Base-by-base conservation (phyloP, 2,888 invertebrate species). In the Ectobius pallidus region DNA sequence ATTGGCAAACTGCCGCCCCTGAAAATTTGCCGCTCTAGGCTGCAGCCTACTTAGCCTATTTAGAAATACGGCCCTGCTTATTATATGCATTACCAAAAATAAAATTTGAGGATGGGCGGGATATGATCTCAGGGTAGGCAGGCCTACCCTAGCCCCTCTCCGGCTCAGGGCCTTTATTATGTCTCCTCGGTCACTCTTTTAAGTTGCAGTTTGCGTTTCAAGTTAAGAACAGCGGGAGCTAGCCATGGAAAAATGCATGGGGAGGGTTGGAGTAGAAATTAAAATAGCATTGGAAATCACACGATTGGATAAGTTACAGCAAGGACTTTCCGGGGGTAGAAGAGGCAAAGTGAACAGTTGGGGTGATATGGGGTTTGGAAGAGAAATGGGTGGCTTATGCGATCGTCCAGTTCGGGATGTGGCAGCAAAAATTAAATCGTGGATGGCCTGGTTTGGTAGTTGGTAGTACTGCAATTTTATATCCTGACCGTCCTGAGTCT, bases 341-440 rank as follows among this genome's bases (percentile, higher is more conserved):
- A 7, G 52, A 3, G 1, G 52, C 22, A 39, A n/a, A 16, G 20
- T 18, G 58, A 52, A 22, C 22, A 18, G 52, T 9, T 22, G 22
- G 52, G 3, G 6, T 52, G 20, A 22, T 3, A 6, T 3, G 52
- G 22, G 22, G 52, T 18, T 2, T 22, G 18, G 32, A 14, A 30
- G 58, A 58, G 30, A n/a, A 58, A 58, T n/a, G 58, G 27, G 27
- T 30, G n/a, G 58, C 58, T 58, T 58, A n/a, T 30, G 16, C 58
- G 52, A 52, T 22, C 14, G 52, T 58, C 30, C 18, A 22, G 16
- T 6, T 3, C 30, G 30, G 1, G 4, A 27, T 7, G n/a, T 16
- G 30, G 58, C 25, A 2, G 30, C 58, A 58, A 58, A 58, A 32
- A 58, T 58, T 30, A 58, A 30, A 58, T 25, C 9, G n/a, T 6